Conservation (phyloP, 2,888 invertebrate species). For the Capitulum mitella region DNA sequence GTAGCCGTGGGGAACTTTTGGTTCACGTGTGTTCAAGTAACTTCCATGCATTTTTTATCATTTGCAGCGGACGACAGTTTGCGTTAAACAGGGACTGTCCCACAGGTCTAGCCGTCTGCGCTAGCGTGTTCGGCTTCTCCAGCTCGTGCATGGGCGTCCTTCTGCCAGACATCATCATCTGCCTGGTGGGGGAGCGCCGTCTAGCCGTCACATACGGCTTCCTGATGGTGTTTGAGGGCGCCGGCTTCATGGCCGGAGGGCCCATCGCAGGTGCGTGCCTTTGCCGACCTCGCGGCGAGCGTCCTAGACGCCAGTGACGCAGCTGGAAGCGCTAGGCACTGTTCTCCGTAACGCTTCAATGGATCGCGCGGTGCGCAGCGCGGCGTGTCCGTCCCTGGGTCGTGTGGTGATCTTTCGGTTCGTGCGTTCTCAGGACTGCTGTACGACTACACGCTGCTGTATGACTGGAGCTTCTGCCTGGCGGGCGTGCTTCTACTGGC, state of each 20-base stretch:
- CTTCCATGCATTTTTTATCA: no score
- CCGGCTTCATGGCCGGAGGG: conserved; percentile 18
- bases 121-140: conserved; percentile 17
- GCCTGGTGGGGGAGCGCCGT: neutral
- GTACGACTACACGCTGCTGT: conserved; percentile 4
- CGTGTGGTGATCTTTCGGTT: no score
- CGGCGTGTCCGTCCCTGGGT: no score
- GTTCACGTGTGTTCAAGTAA: no score
- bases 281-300: no score
- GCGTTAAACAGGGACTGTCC: no score
- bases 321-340: no score
- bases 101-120: neutral
- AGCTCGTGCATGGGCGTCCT: conserved; percentile 5
- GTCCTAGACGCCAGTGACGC: no score
- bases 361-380: no score
- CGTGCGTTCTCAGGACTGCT: neutral
- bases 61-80: no score
- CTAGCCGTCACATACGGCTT: neutral
- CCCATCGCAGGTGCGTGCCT: conserved; percentile 7
- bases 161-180: conserved; percentile 19
- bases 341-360: no score
- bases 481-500: neutral
- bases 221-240: conserved; percentile 6
- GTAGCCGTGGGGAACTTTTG: no score
- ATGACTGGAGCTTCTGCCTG: conserved; percentile 25